Evolutionary conservation across 2,113 vertebrate species (phyloP).

Genomic region (Cromileptes altivelis): DNA sequence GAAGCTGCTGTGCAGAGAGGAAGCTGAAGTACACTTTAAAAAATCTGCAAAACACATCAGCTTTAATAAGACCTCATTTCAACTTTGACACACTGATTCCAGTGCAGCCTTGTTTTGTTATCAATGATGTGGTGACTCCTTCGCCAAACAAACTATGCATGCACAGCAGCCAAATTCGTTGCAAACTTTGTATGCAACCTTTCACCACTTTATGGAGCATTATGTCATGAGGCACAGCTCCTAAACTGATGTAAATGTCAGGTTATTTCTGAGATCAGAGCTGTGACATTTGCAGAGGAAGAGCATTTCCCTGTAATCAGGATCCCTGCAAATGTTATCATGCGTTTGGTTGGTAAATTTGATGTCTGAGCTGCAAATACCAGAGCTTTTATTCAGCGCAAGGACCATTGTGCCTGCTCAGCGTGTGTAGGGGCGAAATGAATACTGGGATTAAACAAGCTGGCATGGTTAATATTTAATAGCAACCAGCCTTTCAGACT

Average conservation of each 20-base stretch:
- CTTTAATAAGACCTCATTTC: neutral
- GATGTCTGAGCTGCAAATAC: neutral
- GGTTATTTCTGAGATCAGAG: neutral
- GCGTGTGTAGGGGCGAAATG: slow-evolving; percentile 4
- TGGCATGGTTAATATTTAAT: slow-evolving; percentile 54
- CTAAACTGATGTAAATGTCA: neutral
- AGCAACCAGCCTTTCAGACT: neutral
- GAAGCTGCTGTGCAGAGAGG: slow-evolving; percentile 6
- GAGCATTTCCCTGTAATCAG: neutral
- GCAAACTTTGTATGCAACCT: neutral
- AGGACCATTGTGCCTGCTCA: neutral
- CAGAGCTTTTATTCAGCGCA: neutral
- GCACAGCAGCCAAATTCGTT: neutral
- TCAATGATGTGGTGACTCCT: neutral
- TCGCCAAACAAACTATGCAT: neutral
- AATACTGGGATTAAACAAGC: neutral
- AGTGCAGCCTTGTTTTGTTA: slow-evolving; percentile 7
- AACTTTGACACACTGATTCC: neutral
- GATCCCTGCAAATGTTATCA: neutral
- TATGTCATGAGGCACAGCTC: neutral
- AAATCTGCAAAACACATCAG: neutral
- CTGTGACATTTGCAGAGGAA: neutral
- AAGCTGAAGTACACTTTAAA: neutral
- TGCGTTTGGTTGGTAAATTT: neutral
- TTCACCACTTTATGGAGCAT: neutral